Base-by-base conservation (phyloP, 1,140 invertebrate species). In the Platyscapa corneri region DNA sequence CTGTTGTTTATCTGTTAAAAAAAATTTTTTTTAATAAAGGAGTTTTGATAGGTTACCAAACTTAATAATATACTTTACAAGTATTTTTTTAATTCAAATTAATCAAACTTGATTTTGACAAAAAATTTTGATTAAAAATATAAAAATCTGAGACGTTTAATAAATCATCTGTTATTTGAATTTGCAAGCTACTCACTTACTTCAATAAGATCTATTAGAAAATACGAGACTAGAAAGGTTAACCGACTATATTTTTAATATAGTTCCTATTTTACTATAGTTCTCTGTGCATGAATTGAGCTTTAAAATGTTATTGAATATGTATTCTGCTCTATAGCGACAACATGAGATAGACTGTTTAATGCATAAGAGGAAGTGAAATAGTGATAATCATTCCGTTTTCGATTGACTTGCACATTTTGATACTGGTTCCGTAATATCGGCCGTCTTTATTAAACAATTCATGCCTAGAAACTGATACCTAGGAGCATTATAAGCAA, bases 361-460 rank as follows among this genome's bases (percentile, higher is more conserved):
- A 7, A 32, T 32, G 30, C 7, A 14, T 2, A 30, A 10, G 64
- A 42, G 37, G 70, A 32, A 65, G 10, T 20, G 49, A 53, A 27
- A 60, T 53, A 53, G 39, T 34, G 77, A 79, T 76, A 6, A 32
- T 37, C 34, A 49, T 67, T 16, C 37, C 82, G 56, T 65, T 83
- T 64, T 27, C 74, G 76, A 83, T 83, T 84, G 75, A n/a, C 46
- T 30, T 1, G 60, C 32, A 77, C 7, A 30, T 64, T 32, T 39
- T n/a, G 39, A n/a, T 12, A 32, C 32, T 60, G 1, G 75, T 37
- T n/a, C 34, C 37, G 76, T 60, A 79, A 79, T 53, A 64, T 42
- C 16, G 49, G 75, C 20, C 39, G 56, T 85, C 84, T 67, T 81
- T 81, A 85, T 85, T 85, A 85, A 70, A 70, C 78, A 75, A 85